Conservation (phyloP, 1,140 invertebrate species). For the Drosophila teissieri region DNA sequence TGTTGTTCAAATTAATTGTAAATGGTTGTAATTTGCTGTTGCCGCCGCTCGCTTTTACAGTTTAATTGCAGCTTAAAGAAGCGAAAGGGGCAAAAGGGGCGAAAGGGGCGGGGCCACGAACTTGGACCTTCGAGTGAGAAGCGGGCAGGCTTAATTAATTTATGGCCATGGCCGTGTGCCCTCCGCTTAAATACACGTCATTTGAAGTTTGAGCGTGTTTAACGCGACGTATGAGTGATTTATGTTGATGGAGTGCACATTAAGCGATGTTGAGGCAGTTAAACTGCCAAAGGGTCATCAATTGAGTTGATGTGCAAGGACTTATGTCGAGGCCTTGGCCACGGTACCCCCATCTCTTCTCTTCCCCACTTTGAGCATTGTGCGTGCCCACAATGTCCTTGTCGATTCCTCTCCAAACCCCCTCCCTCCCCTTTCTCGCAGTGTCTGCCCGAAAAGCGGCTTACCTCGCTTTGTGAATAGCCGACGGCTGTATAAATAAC, state of each 20-base stretch:
- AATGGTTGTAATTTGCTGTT: conserved; percentile 80
- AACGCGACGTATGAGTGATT: conserved; percentile 82
- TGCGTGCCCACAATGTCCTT: conserved; percentile 33
- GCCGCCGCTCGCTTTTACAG: conserved; percentile 66
- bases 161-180: conserved; percentile 65
- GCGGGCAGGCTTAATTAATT: conserved; percentile 72
- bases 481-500: conserved; percentile 24
- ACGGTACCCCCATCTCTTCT: neutral
- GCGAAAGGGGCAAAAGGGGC: conserved; percentile 9
- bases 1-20: conserved; percentile 82
- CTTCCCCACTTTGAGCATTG: neutral
- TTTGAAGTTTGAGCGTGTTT: conserved; percentile 77
- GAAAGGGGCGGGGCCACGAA: conserved; percentile 24
- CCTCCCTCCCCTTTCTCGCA: neutral
- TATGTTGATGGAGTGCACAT: conserved; percentile 76
- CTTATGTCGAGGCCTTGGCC: conserved; percentile 27
- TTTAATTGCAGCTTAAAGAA: conserved; percentile 73
- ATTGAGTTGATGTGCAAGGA: conserved; percentile 59
- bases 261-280: conserved; percentile 60
- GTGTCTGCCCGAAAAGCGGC: conserved; percentile 6
- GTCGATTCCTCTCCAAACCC: neutral
- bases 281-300: conserved; percentile 70
- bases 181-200: conserved; percentile 63
- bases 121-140: conserved; percentile 36
- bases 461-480: conserved; percentile 23